Base-by-base conservation (phyloP, 2,113 vertebrate genomes). In the Atherinomorus stipes region DNA sequence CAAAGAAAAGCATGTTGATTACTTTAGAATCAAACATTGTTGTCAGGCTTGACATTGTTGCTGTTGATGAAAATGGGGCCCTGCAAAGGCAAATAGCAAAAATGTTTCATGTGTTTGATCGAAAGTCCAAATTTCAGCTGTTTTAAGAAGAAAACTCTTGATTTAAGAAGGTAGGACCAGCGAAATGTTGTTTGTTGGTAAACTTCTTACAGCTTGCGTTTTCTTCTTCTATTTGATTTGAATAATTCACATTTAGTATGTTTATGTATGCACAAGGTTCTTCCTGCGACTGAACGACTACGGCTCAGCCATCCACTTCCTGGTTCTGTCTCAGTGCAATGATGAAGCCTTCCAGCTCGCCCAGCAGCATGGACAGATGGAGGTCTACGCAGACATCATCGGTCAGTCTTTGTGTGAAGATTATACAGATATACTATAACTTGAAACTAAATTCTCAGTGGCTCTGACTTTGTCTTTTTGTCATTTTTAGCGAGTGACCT, bases 281-380 rank as follows among this genome's bases (percentile, higher is more conserved):
- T 99, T 99, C 80, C 92, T 97, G 56, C 92, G 93, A 37, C 90
- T 99, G 12, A 96, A 94, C 56, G 98, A 99, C 88, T 98, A 99
- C n/a, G 94, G 95, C 13, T 98, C 97, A 64, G 98, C 98, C 78
- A 99, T 99, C 90, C 96, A 99, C 87, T 98, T 99, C 84, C 92
- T 99, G 70, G 95, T 99, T 62, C 92, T 99, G 90, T 99, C 97
- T 21, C 97, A 96, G 49, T 99, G 98, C 78, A 98, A 98, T 16
- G 95, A 97, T 4, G 98, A 99, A 90, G 98, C 98, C 50, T 99
- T 99, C 88, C 95, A 96, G n/a, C 88, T 99, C 85, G 98, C 97
- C 5, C 98, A 99, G 86, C 96, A 99, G 6, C 98, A 99, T 71
- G 94, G 95, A 69, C 97, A 99, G 81, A 99, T 99, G 98, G 97